Evolutionary conservation across 2,113 vertebrate genomes (phyloP).

Genomic region (Rhagologus leucostigma): DNA sequence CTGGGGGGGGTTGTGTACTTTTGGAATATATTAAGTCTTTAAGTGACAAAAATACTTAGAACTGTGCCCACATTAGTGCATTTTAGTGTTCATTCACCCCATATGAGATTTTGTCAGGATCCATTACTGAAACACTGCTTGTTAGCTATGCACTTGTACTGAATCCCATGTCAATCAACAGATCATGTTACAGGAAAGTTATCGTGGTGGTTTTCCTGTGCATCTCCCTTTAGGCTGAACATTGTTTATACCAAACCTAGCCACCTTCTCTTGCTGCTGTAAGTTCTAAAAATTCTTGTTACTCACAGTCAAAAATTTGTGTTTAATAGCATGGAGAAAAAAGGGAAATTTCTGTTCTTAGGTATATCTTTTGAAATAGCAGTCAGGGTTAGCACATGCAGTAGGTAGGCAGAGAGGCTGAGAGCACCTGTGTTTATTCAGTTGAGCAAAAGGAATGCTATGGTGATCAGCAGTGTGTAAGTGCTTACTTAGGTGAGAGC

Average conservation of each 20-base stretch:
- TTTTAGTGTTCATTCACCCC: neutral
- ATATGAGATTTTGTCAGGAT: neutral
- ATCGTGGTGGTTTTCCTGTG: accelerated
- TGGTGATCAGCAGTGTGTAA: neutral
- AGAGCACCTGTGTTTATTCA: neutral
- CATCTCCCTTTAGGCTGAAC: neutral
- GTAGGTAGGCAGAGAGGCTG: neutral
- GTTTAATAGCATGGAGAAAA: neutral
- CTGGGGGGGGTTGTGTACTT: neutral
- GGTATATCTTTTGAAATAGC: neutral
- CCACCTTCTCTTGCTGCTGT: neutral
- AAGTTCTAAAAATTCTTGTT: neutral
- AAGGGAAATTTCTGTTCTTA: neutral
- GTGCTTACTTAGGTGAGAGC: neutral
- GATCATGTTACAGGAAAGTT: neutral
- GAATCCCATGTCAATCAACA: neutral
- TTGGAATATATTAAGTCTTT: neutral
- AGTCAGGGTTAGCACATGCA: neutral
- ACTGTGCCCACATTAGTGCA: accelerated
- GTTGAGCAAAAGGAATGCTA: neutral
- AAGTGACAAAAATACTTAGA: neutral
- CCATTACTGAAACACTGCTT: neutral
- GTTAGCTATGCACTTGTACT: neutral
- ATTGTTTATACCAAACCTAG: neutral
- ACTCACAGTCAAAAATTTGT: neutral